phyloP scores from a whole-genome alignment of 2,797 vertebrate genomes.

The Phataginus tetradactyla region DNA sequence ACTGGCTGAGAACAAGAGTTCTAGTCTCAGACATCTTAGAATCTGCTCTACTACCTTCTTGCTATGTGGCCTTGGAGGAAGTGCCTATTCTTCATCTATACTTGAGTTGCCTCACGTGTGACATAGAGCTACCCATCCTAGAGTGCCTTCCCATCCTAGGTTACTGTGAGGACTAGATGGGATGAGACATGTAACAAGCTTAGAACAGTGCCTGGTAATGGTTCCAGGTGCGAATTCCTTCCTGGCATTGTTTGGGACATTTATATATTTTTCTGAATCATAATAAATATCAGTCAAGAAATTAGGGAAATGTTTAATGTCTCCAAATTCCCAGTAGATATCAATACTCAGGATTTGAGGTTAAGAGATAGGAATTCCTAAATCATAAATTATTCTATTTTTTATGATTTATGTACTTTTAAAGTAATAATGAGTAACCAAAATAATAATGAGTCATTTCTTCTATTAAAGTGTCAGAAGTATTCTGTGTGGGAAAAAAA shows the following conservation, averaged over 20 bases:
- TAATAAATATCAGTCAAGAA: not conserved
- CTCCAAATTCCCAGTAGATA: not conserved
- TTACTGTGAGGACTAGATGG: not conserved
- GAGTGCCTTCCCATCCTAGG: not conserved
- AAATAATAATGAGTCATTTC: slow-evolving; percentile 13
- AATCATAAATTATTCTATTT: slow-evolving; percentile 23
- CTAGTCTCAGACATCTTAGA: not conserved
- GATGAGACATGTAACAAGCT: not conserved
- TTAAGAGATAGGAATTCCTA: not conserved
- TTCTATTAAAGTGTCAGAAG: not conserved
- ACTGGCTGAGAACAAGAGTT: not conserved
- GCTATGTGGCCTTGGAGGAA: not conserved
- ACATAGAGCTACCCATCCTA: not conserved
- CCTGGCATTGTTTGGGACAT: not conserved
- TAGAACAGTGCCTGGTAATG: not conserved
- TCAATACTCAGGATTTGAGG: not conserved
- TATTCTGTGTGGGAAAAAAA: slow-evolving; percentile 12
- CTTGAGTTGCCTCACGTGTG: not conserved
- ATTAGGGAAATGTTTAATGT: not conserved
- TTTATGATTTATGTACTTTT: not conserved
- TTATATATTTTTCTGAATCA: not conserved
- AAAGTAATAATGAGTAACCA: not conserved
- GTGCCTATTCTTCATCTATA: not conserved
- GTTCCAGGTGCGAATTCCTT: not conserved
- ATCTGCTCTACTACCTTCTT: not conserved